phyloP scores from a whole-genome alignment of 2,113 vertebrate genomes.

The Herpailurus yagouaroundi region DNA sequence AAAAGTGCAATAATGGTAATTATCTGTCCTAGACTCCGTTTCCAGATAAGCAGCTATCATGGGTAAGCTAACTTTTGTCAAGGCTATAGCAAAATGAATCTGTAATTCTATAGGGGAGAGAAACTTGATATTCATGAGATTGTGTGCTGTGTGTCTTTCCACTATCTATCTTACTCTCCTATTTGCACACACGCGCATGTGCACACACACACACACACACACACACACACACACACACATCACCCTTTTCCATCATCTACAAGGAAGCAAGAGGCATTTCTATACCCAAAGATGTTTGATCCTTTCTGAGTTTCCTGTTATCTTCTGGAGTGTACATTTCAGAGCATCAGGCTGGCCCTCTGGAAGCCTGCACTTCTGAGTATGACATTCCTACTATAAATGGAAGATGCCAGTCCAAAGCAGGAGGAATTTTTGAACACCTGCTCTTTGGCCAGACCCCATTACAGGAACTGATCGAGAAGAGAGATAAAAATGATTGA shows the following conservation, averaged over 20 bases:
- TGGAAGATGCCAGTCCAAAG: neutral
- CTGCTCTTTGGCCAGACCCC: neutral
- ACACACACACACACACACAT: neutral
- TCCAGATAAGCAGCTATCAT: conserved; percentile 14
- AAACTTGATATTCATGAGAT: neutral
- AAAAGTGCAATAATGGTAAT: neutral
- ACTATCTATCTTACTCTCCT: neutral
- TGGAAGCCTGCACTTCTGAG: neutral
- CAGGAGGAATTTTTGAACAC: neutral
- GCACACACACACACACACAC: neutral
- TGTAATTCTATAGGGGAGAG: neutral
- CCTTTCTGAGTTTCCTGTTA: neutral
- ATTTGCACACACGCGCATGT: neutral
- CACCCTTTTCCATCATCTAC: neutral
- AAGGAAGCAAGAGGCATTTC: neutral
- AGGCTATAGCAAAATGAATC: neutral
- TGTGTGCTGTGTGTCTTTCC: neutral
- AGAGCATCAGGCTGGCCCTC: neutral
- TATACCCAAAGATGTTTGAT: neutral
- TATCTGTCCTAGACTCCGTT: neutral
- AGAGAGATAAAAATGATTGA: neutral
- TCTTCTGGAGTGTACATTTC: neutral
- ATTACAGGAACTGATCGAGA: neutral
- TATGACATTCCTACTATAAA: neutral
- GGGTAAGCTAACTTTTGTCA: conserved; percentile 27